phyloP scores from a whole-genome alignment of 2,797 vertebrate species.

The Spea hammondii region DNA sequence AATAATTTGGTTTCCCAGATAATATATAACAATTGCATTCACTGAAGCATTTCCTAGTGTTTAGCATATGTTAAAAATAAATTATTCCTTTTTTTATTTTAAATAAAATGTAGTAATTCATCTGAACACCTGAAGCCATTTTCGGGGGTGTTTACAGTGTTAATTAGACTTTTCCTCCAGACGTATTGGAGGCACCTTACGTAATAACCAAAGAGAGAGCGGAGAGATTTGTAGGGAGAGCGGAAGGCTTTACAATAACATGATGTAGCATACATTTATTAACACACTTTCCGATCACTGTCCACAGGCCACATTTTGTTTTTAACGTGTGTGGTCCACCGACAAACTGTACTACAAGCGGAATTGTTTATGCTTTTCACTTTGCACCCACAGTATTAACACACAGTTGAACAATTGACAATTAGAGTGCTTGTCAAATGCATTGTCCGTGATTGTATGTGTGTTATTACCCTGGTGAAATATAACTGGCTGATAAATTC shows the following conservation, averaged over 20 bases:
- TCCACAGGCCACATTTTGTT: too few relatives aligned
- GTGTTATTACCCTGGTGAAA: too few relatives aligned
- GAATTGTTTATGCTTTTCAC: background rate
- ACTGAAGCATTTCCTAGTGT: background rate
- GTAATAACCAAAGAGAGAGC: background rate
- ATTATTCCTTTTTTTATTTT: background rate
- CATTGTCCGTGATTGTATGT: too few relatives aligned
- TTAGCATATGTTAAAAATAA: background rate
- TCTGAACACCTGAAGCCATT: background rate
- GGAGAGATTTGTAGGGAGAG: background rate
- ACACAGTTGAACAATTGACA: background rate
- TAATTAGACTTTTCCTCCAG: background rate
- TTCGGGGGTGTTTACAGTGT: background rate
- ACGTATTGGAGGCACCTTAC: background rate
- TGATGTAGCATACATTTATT: slow-evolving; percentile 2
- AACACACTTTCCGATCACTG: slow-evolving; percentile 5
- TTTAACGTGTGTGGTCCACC: background rate
- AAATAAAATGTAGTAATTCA: slow-evolving; percentile 1
- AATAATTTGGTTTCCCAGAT: background rate
- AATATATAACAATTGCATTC: background rate
- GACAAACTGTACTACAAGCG: slow-evolving; percentile 1
- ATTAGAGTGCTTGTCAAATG: background rate
- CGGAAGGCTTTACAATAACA: background rate
- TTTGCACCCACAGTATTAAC: background rate
- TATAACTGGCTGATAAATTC: too few relatives aligned